These are phyloP conservation scores for Caenorhabditis latens DNA, from an alignment of 1,140 invertebrate genomes.

Conservation along the genomic window DNA sequence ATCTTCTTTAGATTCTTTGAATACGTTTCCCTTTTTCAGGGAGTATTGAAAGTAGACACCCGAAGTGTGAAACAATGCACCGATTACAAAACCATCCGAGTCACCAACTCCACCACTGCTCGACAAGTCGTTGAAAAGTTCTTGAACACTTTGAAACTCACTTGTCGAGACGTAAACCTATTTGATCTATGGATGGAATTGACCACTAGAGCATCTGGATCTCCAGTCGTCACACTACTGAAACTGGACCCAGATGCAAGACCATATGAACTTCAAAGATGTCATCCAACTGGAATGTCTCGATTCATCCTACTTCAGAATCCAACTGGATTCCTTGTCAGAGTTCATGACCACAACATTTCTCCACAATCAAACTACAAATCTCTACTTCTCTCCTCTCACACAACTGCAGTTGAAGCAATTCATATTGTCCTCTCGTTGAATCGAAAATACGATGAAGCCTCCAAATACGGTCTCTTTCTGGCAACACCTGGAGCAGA, in stretches of 20 bases:
- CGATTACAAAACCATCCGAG: conserved; percentile 65
- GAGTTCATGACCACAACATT: conserved; percentile 66
- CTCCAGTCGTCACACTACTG: conserved; percentile 48
- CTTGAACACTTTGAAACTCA: conserved; percentile 63
- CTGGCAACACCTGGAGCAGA: conserved; percentile 53
- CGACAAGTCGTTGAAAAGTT: conserved; percentile 60
- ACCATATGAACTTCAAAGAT: conserved; percentile 67
- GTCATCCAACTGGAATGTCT: conserved; percentile 65
- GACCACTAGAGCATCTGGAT: conserved; percentile 47
- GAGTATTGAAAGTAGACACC: conserved; percentile 64
- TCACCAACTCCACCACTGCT: conserved; percentile 61
- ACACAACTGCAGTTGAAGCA: conserved; percentile 59
- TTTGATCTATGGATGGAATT: conserved; percentile 66
- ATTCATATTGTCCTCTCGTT: conserved; percentile 58
- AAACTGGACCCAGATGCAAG: conserved; percentile 57
- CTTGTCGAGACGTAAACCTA: conserved; percentile 64
- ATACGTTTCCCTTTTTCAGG: conserved; percentile 51
- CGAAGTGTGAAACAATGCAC: conserved; percentile 61
- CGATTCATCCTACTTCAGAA: conserved; percentile 64
- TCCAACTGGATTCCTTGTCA: conserved; percentile 60
- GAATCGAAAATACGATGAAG: conserved; percentile 58
- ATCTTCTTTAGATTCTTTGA: not conserved
- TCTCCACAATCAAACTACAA: conserved; percentile 68
- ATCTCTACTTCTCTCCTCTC: conserved; percentile 60
- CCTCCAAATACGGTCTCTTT: conserved; percentile 54